A percentile compares a stretch with the other conserved stretches of the same genome.
phyloP scores from a whole-genome alignment of 2,888 invertebrate genomes.

The Eudiplozoon nipponicum region DNA sequence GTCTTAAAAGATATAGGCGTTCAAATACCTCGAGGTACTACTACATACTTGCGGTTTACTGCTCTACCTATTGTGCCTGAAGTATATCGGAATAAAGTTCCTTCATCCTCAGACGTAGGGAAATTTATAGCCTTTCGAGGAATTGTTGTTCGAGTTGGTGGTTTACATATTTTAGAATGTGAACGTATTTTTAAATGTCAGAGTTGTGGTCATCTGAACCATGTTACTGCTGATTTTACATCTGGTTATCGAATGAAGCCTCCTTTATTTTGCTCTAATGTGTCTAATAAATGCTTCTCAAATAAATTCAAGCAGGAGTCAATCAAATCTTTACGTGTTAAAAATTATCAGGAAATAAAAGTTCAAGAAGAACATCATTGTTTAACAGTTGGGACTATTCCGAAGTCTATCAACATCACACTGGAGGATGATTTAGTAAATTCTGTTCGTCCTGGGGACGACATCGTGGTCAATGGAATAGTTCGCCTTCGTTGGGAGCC shows the following conservation, averaged over 20 bases:
- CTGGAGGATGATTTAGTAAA: conserved; percentile 56
- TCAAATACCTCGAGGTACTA: too few relatives aligned
- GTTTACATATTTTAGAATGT: neutral
- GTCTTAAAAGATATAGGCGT: too few relatives aligned
- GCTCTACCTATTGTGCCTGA: neutral
- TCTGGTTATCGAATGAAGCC: neutral
- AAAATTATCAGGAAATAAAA: conserved; percentile 37
- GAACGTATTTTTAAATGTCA: neutral
- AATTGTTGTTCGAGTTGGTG: neutral
- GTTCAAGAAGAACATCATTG: conserved; percentile 47
- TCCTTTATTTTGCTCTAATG: neutral
- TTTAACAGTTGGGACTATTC: conserved; percentile 39
- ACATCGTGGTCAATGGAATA: conserved; percentile 47
- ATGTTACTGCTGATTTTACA: neutral
- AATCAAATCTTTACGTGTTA: neutral
- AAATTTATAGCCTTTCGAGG: conserved; percentile 2
- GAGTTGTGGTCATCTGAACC: neutral
- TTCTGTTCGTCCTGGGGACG: conserved; percentile 54
- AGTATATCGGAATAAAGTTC: neutral
- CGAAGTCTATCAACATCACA: conserved; percentile 36
- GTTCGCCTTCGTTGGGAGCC: conserved; percentile 43
- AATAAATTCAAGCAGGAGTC: neutral
- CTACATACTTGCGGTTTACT: too few relatives aligned
- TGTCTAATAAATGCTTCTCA: neutral
- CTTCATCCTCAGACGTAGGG: neutral